Conservation (phyloP, 2,113 vertebrate genomes). For the Lates calcarifer region DNA sequence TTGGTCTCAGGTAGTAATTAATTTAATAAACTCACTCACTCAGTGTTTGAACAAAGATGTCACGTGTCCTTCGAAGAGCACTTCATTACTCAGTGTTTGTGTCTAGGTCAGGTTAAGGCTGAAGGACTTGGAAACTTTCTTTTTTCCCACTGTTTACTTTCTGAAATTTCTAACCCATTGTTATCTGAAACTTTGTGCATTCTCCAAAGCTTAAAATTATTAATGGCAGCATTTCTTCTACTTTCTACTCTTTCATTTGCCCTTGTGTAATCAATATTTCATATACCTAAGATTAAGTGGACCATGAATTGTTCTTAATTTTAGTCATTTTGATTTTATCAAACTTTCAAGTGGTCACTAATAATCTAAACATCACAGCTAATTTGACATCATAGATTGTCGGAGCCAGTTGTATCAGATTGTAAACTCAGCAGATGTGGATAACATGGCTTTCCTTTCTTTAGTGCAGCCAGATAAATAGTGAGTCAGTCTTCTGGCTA, state of each 20-base stretch:
- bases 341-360: constrained; percentile 12
- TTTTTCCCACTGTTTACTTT: constrained; percentile 2
- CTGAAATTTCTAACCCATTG: background rate
- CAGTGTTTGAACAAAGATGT: constrained; percentile 15
- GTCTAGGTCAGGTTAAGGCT: constrained; percentile 11
- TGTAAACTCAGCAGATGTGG: constrained; percentile 26
- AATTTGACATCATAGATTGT: constrained; percentile 22
- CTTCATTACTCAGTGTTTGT: constrained; percentile 35
- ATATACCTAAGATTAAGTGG: constrained; percentile 2
- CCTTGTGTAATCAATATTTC: background rate
- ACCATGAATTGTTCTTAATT: constrained; percentile 16
- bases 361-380: constrained; percentile 12
- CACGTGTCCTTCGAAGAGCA: constrained; percentile 5
- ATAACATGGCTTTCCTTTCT: constrained; percentile 28
- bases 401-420: constrained; percentile 42
- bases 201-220: constrained; percentile 5
- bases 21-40: constrained; percentile 2
- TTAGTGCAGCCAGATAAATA: constrained; percentile 14
- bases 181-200: background rate
- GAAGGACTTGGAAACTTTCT: constrained; percentile 3
- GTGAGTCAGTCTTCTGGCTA: constrained; percentile 17
- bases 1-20: background rate
- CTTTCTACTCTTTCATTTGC: constrained; percentile 14
- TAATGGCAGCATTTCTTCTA: background rate
- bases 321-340: background rate